Base-by-base conservation (phyloP, 92 coral and sea anemone species). In the Metridium senile region DNA sequence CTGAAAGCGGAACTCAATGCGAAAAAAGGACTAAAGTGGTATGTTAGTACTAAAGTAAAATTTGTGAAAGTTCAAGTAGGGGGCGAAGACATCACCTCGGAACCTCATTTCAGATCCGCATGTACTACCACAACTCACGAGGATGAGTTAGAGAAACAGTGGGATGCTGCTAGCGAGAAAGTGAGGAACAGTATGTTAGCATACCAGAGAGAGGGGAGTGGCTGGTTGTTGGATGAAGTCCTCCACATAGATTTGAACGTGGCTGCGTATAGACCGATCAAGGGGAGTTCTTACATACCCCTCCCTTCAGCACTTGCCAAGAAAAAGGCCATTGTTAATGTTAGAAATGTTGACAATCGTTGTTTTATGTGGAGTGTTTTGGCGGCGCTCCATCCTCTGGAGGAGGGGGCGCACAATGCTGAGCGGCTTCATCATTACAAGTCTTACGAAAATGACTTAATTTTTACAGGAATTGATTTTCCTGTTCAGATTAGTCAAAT, bases 191-290 rank as follows among this genome's bases (percentile, higher is more conserved):
- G 51, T 2, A 59, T 80, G 17, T 69, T 64, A 8, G 30, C 70
- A 29, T 69, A 68, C 25, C 86, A 85, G 58, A 81, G 70, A 69
- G 89, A 81, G 64, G 89, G 89, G 8, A 80, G 81, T 57, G 89
- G 86, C 73, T 85, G 86, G 89, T 22, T 33, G 21, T 53, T 85
- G 25, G 68, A 52, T 32, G 75, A 80, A 72, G 67, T 79, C 62
- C 85, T 71, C 57, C 89, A 85, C 51, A 76, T 85, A 1, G 75
- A 85, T 26, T 68, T 85, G 53, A 58, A 47, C 34, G 72, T 80
- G 47, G 89, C 89, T 21, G 70, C 71, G 53, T 85, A 85, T 47
- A 79, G 66, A 26, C 85, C 81, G 51, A 32, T 85, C 26, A 85
- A 85, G 78, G 89, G 89, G 9, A 79, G 81, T 76, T 72, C 81